Base-by-base conservation (phyloP, 2,888 invertebrate genomes). In the Andrena praecox region DNA sequence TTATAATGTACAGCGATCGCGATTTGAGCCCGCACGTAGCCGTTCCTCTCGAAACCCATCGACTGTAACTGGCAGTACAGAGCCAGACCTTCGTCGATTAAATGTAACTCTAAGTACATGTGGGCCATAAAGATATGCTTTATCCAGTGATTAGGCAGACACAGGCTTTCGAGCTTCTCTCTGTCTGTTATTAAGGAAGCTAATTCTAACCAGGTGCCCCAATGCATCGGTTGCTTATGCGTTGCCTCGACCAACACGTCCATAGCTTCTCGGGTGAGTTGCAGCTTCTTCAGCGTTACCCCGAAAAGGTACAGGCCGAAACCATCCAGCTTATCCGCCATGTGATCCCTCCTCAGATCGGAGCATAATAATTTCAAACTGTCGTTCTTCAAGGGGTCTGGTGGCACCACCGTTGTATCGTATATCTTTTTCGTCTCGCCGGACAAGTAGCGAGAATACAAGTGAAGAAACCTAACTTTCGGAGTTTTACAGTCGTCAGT, bases 151-250 rank as follows among this genome's bases (percentile, higher is more conserved):
- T 97, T 96, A 0, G 99, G 98, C 59, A 97, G 93, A 77, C 95
- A 95, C 4, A 96, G 92, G 2, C 95, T 95, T 79, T 96, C 95
- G 27, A 97, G 92, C 69, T 97, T 97, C 90, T 97, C 97, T 93
- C 97, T 97, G 90, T 98, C 97, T 83, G 96, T 96, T 72, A 99
- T 96, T 1, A 99, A 94, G 8, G 97, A 96, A 0, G 98, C 97
- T 16, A 99, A 94, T 93, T 99, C 99, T 50, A 98, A 95, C 98
- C 99, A 99, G 0, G 99, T 97, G 59, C 98, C 97, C 99, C 99
- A 99, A 80, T 99, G 96, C 91, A 98, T 96, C 0, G 99, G 99
- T 73, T 97, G 96, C 59, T 96, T 95, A 78, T 96, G 96, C 12
- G 98, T 96, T 0, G 99, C 96, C 90, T 97, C 96, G 27, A 97